Conservation (phyloP, 2,888 invertebrate species). For the Parnassius smintheus region DNA sequence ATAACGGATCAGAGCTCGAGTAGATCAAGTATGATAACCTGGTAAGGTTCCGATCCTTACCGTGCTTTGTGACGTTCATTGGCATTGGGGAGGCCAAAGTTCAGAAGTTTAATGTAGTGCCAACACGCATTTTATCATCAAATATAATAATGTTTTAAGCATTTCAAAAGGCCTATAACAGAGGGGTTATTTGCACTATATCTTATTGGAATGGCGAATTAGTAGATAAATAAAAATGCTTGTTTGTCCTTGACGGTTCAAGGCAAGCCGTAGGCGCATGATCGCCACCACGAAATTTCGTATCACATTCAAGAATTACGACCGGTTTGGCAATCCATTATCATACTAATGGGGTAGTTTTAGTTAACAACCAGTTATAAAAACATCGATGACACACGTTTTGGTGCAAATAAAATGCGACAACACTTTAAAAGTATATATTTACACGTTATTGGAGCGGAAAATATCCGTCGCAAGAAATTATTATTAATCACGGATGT, state of each 20-base stretch:
- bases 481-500: too few relatives aligned
- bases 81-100: too few relatives aligned
- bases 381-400: slow-evolving; percentile 32
- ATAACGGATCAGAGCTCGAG: too few relatives aligned
- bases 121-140: too few relatives aligned
- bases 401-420: slow-evolving; percentile 33
- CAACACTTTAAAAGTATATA: slow-evolving; percentile 3
- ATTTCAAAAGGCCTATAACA: slow-evolving; percentile 7
- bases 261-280: slow-evolving; percentile 42
- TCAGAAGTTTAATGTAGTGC: too few relatives aligned
- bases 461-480: too few relatives aligned
- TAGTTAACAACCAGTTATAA: slow-evolving; percentile 50
- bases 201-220: slow-evolving; percentile 23
- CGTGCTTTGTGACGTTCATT: too few relatives aligned
- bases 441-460: too few relatives aligned
- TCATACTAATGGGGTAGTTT: slow-evolving; percentile 67
- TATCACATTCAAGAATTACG: slow-evolving; percentile 49
- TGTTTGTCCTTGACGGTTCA: slow-evolving; percentile 46
- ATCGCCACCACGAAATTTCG: slow-evolving; percentile 40
- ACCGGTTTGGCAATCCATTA: slow-evolving; percentile 57
- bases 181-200: slow-evolving; percentile 14
- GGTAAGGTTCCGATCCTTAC: too few relatives aligned
- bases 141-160: background rate
- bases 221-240: slow-evolving; percentile 38
- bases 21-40: too few relatives aligned